Percentiles rank a stretch among this genome's conserved stretches.
phyloP scores from a whole-genome alignment of 2,888 invertebrate genomes.

The Ariolimax columbianus region DNA sequence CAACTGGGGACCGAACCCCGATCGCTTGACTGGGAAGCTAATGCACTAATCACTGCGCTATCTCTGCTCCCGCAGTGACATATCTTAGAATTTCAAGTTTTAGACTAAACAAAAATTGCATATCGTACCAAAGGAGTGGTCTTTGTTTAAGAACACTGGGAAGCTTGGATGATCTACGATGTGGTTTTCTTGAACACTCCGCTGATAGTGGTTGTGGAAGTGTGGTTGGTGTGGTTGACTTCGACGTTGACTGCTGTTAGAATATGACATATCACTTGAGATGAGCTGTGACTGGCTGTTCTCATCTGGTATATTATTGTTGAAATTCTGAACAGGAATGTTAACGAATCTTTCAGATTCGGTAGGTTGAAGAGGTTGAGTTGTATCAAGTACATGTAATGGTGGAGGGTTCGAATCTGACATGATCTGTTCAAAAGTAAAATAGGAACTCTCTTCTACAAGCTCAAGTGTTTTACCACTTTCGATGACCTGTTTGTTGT shows the following conservation, averaged over 20 bases:
- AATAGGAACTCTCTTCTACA: neutral
- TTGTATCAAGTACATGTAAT: neutral
- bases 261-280: neutral
- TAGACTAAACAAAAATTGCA: too few species aligned
- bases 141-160: constrained; percentile 60
- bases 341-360: neutral
- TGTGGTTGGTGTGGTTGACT: neutral
- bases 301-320: neutral
- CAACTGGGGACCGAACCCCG: too few species aligned
- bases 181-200: neutral
- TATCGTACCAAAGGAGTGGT: neutral
- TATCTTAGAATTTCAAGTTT: too few species aligned
- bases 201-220: constrained; percentile 25
- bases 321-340: neutral
- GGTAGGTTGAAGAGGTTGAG: neutral
- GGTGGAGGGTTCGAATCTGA: neutral
- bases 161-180: constrained; percentile 57
- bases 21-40: too few species aligned
- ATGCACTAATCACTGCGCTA: too few species aligned
- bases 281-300: too few species aligned
- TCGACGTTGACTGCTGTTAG: neutral
- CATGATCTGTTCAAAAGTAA: neutral
- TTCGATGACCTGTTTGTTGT: neutral
- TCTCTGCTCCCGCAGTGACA: too few species aligned
- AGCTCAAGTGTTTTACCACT: neutral